Evolutionary conservation across 64 coral and sea anemone genomes (phyloP), one percentile per base, ranked within the genome.

Genomic region (Pocillopora damicornis): DNA sequence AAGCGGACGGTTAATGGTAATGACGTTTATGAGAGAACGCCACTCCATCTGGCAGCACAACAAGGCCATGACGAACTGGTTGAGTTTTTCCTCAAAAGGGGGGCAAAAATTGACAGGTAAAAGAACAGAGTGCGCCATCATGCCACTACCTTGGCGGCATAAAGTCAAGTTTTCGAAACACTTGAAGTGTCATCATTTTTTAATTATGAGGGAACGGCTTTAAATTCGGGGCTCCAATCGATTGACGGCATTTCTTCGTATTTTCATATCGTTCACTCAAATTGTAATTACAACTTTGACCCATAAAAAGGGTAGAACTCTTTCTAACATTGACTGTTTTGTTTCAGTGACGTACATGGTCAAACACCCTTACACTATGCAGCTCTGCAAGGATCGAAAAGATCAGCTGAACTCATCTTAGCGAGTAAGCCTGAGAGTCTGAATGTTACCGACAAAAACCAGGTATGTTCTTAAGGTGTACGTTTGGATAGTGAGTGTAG

Each of bases 301-400:
- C 18, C 79, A 22, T 16, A 25, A 22, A 36, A 20, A 51, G 3
- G 15, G 2, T 30, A 65, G 22, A 18, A 18, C 72, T 25, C 17
- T 11, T 35, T 25, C 13, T 25, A 1, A 37, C 34, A 23, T 61
- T 59, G 26, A 26, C 25, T 35, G 11, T 76, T 86, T 91, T 79
- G 17, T 77, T 71, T 20, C 42, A 96, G 94, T 83, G 94, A 96
- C 34, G 72, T 64, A 22, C 89, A 96, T 5, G 94, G 94, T 37
- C 94, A 96, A 79, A 93, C 91, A 2, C 94, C 94, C 10, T 75
- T 96, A 62, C 94, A 96, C 75, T 96, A 96, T 38, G 94, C 94
- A 13, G 91, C 94, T 2, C 76, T 87, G 4, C 85, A 92, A 68
- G 94, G 94, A 58, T 96, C 94, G 2, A 81, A 89, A 59, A 84